These are phyloP conservation scores for Carettochelys insculpta DNA, from an alignment of 2,113 vertebrate species.

Conservation along the genomic window DNA sequence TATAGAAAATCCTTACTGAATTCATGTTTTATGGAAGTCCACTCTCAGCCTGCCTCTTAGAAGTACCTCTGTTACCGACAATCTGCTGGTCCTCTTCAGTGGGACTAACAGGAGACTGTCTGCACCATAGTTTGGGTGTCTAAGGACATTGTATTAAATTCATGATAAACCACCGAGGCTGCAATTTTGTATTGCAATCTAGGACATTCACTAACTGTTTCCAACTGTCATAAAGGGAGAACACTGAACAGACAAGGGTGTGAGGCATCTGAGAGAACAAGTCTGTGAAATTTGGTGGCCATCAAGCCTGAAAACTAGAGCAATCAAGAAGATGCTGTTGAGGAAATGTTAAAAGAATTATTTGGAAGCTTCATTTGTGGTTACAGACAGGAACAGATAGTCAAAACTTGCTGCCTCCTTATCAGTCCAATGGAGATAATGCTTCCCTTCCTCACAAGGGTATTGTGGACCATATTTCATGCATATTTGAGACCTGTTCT, in stretches of 20 bases:
- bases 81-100: background rate
- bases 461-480: background rate
- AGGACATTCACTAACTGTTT: background rate
- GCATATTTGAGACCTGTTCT: background rate
- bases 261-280: background rate
- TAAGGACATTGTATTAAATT: background rate
- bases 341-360: background rate
- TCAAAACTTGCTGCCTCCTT: background rate
- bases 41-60: background rate
- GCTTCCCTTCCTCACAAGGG: background rate
- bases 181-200: background rate
- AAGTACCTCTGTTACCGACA: background rate
- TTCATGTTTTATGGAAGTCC: background rate
- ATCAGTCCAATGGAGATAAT: background rate
- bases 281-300: background rate
- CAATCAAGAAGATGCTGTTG: background rate
- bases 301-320: background rate
- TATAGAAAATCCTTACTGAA: rapidly evolving
- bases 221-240: background rate
- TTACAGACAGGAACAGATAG: background rate
- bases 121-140: background rate
- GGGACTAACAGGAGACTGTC: background rate
- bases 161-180: background rate
- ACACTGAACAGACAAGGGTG: background rate
- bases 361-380: background rate